These are phyloP conservation scores for Centrocercus urophasianus DNA, from an alignment of 2,113 vertebrate species.

Conservation along the genomic window DNA sequence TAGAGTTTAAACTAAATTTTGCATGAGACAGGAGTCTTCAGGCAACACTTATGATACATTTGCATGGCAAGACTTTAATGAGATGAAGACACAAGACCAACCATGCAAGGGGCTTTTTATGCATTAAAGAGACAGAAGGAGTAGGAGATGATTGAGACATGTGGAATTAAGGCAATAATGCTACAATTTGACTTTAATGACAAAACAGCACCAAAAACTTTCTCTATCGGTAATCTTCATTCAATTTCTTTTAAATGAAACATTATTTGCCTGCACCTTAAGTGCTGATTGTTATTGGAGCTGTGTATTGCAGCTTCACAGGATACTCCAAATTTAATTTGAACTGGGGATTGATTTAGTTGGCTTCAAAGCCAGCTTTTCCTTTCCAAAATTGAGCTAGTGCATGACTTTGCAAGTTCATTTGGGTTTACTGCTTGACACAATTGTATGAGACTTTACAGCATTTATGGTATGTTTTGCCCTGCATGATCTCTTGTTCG, in stretches of 20 bases:
- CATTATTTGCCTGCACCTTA: conserved; percentile 77
- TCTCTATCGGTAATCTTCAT: conserved; percentile 74
- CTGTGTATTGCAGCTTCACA: conserved; percentile 74
- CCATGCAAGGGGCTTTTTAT: conserved; percentile 37
- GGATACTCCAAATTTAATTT: conserved; percentile 83
- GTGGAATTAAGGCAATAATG: conserved; percentile 66
- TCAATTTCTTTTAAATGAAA: conserved; percentile 81
- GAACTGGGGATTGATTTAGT: conserved; percentile 79
- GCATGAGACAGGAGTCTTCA: conserved; percentile 80
- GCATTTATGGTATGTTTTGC: conserved; percentile 66
- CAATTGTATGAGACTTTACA: conserved; percentile 65
- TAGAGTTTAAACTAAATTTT: conserved; percentile 80
- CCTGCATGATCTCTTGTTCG: conserved; percentile 57
- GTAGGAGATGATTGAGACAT: conserved; percentile 63
- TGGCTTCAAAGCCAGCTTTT: conserved; percentile 78
- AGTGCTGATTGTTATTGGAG: conserved; percentile 76
- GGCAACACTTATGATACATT: conserved; percentile 77
- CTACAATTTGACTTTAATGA: conserved; percentile 76
- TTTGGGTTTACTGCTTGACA: conserved; percentile 75
- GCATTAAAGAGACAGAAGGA: conserved; percentile 20
- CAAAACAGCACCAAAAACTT: conserved; percentile 76
- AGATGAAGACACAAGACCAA: conserved; percentile 75
- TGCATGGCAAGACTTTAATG: conserved; percentile 80
- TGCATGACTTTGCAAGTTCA: conserved; percentile 80
- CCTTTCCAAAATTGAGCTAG: conserved; percentile 76